phyloP scores from a whole-genome alignment of 2,797 vertebrate genomes.

The Enoplosus armatus region DNA sequence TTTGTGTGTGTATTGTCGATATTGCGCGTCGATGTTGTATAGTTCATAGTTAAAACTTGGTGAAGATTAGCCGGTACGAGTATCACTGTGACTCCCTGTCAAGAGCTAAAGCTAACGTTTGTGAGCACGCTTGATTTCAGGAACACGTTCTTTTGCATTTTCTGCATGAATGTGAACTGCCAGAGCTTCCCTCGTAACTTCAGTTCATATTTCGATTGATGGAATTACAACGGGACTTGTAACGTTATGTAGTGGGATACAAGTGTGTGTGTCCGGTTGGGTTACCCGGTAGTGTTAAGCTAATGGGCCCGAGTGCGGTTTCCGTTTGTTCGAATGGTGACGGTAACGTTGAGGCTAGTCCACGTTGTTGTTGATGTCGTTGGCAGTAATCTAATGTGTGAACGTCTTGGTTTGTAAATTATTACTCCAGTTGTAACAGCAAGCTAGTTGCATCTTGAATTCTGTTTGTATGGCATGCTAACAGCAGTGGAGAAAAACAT shows the following conservation, averaged over 20 bases:
- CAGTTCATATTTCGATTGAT: rapidly evolving
- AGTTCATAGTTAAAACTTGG: background rate
- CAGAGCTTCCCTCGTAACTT: rapidly evolving
- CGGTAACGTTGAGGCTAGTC: rapidly evolving
- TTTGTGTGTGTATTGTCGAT: background rate
- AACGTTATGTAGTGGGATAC: rapidly evolving
- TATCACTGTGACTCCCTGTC: background rate
- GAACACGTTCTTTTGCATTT: rapidly evolving
- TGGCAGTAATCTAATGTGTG: rapidly evolving
- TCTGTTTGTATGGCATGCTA: background rate
- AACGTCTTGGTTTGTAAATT: background rate
- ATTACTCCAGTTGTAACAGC: rapidly evolving
- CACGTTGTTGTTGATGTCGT: rapidly evolving
- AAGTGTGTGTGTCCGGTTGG: background rate
- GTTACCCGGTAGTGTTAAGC: background rate
- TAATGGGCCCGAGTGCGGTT: slow-evolving; percentile 28
- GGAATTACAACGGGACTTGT: rapidly evolving
- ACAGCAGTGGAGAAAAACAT: background rate
- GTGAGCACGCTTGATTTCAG: slow-evolving; percentile 1
- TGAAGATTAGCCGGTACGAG: slow-evolving; percentile 45
- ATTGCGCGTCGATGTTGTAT: slow-evolving; percentile 39
- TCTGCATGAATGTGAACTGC: rapidly evolving
- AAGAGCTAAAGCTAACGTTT: slow-evolving; percentile 56
- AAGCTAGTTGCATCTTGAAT: background rate
- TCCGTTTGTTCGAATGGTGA: background rate